Base-by-base conservation (phyloP, 2,888 invertebrate genomes). In the Ypsolopha sequella region DNA sequence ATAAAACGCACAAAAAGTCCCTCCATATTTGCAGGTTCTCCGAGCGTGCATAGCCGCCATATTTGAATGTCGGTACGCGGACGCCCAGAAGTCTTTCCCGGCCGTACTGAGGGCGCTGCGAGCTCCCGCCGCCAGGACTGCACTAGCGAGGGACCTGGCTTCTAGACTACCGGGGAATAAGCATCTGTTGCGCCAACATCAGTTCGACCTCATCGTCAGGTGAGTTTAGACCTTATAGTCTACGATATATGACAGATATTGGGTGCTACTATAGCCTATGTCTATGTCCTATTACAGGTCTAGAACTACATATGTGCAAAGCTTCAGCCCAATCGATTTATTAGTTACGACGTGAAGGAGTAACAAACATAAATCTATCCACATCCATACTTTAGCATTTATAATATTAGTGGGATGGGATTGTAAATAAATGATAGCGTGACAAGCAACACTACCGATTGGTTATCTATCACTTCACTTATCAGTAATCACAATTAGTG, bases 51-150 rank as follows among this genome's bases (percentile, higher is more conserved):
- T 99, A 52, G 94, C 93, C 58, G 97, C 95, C 67, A 96, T 98
- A 62, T 98, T 99, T 81, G 98, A 98, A 78, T 96, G 97, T 70
- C 97, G 97, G 68, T 97, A 98, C 68, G 95, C 97, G 34, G 98
- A 99, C 82, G 98, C 98, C 0, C 91, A 97, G 56, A 98, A 98
- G 89, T 95, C 97, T 10, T 94, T 98, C 73, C 97, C 98, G 10
- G 98, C 97, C 0, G 98, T 98, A 36, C 81, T 97, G 63, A 89
- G 97, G 48, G 97, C 98, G 0, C 76, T 98, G 52, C 95, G 97
- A 63, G 95, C 94, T 55, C 92, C 95, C 60, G 92, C 94, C 51
- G 96, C 97, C 0, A 90, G 98, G 36, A 82, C 96, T 11, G 95
- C 96, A 0, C 89, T 97, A 1, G 97, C 96, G 62, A 91, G 93